Evolutionary conservation across 2,888 invertebrate species (phyloP).

Genomic region (Cerastoderma edule): DNA sequence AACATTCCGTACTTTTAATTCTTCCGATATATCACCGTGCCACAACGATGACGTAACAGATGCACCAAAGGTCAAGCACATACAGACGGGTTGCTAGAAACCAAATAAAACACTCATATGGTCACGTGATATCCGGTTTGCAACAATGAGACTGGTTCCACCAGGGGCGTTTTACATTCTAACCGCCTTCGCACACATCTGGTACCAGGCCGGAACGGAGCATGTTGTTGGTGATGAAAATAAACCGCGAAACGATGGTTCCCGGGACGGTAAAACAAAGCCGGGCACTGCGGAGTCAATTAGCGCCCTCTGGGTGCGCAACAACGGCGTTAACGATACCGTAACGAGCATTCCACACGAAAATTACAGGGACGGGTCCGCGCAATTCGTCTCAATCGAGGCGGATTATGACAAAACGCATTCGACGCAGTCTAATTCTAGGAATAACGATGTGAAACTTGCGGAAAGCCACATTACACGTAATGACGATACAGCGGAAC

Average conservation of each 20-base stretch:
- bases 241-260: background rate
- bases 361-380: conserved; percentile 9
- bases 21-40: too few species aligned
- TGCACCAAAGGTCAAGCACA: too few species aligned
- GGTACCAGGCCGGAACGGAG: too few species aligned
- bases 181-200: too few species aligned
- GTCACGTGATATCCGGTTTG: too few species aligned
- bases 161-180: too few species aligned
- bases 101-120: too few species aligned
- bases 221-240: too few species aligned
- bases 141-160: too few species aligned
- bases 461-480: conserved; percentile 4
- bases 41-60: too few species aligned
- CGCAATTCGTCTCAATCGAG: conserved; percentile 4
- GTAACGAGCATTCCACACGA: conserved; percentile 4
- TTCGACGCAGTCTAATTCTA: conserved; percentile 16
- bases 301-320: background rate
- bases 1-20: too few species aligned
- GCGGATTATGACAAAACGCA: conserved; percentile 13
- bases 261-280: background rate
- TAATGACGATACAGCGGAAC: conserved; percentile 17
- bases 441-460: conserved; percentile 10
- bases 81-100: too few species aligned
- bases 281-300: conserved; percentile 4
- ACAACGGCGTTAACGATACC: conserved; percentile 12